Base-by-base conservation (phyloP, 2,888 invertebrate species). In the Microchrysa polita region DNA sequence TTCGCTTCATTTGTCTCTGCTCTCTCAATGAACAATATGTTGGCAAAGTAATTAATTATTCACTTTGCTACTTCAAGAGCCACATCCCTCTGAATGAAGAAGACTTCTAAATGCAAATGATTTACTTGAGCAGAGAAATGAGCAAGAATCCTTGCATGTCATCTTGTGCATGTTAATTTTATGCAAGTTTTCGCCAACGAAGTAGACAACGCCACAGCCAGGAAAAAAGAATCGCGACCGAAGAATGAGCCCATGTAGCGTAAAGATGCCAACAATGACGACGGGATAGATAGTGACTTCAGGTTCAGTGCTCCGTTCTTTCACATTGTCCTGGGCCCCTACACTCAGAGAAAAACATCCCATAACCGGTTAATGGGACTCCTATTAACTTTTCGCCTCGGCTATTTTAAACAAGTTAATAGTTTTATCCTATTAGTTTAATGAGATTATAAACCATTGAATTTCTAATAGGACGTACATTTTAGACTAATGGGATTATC, bases 31-130 rank as follows among this genome's bases (percentile, higher is more conserved):
- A 42, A 65, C 48, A 65, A 65, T 65, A 48, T 65, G 34, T 48
- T 65, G 9, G 22, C 65, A 48, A 48, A 65, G 65, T 44, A 65
- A 65, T 63, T 63, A 63, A 63, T 65, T 65, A 65, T 65, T 65
- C 65, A 65, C 65, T 65, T 65, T 65, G 23, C 48, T 20, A 22
- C 48, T 65, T 44, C 22, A 14, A 20, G 44, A 48, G 65, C 65
- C 65, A 16, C 65, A 65, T 65, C 65, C 65, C 44, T n/a, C n/a
- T 18, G 65, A 65, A 65, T 48, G 65, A 65, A 22, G 65, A 65
- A 65, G 65, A 65, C 65, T 65, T 65, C 48, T 65, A 42, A 61
- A 61, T 61, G 61, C 61, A 61, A 61, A 61, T 61, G 61, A 61
- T 61, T 61, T 61, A 61, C 61, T 61, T 40, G 16, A 7, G 61